Evolutionary conservation across 2,113 vertebrate genomes (phyloP).

Genomic region (Carollia perspicillata): DNA sequence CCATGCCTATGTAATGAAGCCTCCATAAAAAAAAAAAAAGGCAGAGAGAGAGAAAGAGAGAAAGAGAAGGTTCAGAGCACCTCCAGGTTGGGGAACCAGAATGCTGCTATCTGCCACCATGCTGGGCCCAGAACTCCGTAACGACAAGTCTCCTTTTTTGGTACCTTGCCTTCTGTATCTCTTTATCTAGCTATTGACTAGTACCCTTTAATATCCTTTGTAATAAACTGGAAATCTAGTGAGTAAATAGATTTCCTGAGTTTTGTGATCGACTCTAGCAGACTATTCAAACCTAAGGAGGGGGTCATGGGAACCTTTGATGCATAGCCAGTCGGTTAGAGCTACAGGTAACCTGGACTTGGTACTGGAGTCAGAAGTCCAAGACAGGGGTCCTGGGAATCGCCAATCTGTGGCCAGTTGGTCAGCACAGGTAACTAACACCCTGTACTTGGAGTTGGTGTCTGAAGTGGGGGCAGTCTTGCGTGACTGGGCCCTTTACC

Average conservation of each 20-base stretch:
- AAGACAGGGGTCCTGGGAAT: neutral
- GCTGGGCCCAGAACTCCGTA: neutral
- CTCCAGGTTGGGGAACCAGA: neutral
- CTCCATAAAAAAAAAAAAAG: no score
- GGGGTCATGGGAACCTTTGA: neutral
- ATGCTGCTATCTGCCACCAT: neutral
- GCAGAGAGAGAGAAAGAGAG: neutral
- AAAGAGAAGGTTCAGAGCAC: neutral
- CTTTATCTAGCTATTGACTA: neutral
- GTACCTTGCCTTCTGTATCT: neutral
- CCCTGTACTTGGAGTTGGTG: neutral
- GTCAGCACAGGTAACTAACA: neutral
- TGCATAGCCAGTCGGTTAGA: neutral
- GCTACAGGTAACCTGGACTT: neutral
- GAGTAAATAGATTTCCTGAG: neutral
- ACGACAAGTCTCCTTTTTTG: neutral
- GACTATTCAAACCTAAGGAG: neutral
- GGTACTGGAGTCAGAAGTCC: neutral
- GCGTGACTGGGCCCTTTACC: neutral
- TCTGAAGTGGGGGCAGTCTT: neutral
- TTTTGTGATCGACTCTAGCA: neutral
- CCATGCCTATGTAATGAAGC: no score
- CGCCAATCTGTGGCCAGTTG: neutral
- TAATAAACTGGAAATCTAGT: neutral
- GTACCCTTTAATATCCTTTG: neutral